A percentile compares a stretch with the other conserved stretches of the same genome.
Conservation (phyloP, 2,797 vertebrate species). For the Lateolabrax maculatus region DNA sequence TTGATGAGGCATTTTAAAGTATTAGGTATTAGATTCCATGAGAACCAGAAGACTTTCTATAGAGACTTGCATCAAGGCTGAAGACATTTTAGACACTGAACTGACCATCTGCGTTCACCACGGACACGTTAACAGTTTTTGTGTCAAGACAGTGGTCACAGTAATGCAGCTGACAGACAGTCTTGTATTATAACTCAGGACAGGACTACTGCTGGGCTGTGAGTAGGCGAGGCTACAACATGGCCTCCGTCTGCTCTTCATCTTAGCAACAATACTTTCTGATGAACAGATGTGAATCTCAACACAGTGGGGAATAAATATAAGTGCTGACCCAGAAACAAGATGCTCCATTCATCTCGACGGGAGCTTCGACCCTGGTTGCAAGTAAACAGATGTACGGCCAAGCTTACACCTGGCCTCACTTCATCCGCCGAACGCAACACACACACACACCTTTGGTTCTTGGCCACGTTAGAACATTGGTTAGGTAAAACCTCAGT, state of each 20-base stretch:
- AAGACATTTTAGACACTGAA: conserved; percentile 3
- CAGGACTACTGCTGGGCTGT: conserved; percentile 18
- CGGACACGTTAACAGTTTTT: background rate
- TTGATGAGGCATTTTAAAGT: conserved; percentile 9
- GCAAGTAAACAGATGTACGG: conserved; percentile 40
- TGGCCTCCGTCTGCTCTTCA: conserved; percentile 40
- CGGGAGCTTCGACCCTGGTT: conserved; percentile 33
- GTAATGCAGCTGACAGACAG: conserved; percentile 23
- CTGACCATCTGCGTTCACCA: conserved; percentile 10
- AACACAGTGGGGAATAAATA: conserved; percentile 42
- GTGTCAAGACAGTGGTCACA: conserved; percentile 12
- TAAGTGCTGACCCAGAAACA: conserved; percentile 60
- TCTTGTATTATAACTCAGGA: conserved; percentile 31
- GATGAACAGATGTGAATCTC: conserved; percentile 69
- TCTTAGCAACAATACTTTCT: conserved; percentile 40
- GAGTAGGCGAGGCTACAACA: conserved; percentile 31
- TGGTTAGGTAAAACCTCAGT: conserved; percentile 8
- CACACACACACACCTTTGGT: conserved; percentile 35
- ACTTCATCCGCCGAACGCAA: conserved; percentile 49
- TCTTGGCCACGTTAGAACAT: conserved; percentile 25
- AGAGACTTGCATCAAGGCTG: background rate
- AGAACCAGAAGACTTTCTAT: conserved; percentile 3
- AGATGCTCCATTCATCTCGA: conserved; percentile 53
- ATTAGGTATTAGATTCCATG: background rate
- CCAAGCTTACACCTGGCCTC: conserved; percentile 63